Percentiles rank a stretch among this genome's conserved stretches.
phyloP scores from a whole-genome alignment of 2,888 invertebrate genomes.

The Liodrosophila aerea region DNA sequence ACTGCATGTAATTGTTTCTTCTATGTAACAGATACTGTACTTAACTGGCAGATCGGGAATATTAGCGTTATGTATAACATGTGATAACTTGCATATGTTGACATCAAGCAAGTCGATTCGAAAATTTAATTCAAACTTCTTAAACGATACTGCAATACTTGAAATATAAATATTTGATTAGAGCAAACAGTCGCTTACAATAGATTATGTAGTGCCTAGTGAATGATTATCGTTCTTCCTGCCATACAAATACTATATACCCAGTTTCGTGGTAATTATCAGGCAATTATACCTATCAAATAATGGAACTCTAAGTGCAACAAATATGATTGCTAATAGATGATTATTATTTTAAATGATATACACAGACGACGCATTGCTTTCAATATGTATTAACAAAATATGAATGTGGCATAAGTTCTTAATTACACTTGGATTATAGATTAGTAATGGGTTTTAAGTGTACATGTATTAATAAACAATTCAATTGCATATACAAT shows the following conservation, averaged over 20 bases:
- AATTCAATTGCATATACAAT: conserved; percentile 28
- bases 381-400: background rate
- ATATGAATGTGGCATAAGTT: conserved; percentile 68
- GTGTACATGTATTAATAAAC: conserved; percentile 16
- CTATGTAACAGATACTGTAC: too few species aligned
- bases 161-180: too few species aligned
- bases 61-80: too few species aligned
- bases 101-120: too few species aligned
- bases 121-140: too few species aligned
- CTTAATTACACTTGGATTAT: conserved; percentile 60
- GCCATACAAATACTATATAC: conserved; percentile 24
- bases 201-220: conserved; percentile 45
- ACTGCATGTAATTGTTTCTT: too few species aligned
- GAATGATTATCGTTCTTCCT: conserved; percentile 46
- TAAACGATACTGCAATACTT: too few species aligned
- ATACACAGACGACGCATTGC: background rate
- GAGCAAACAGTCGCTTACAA: conserved; percentile 19
- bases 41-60: too few species aligned
- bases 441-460: conserved; percentile 10
- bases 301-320: conserved; percentile 6
- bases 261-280: conserved; percentile 16
- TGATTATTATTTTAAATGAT: too few species aligned
- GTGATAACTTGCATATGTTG: too few species aligned
- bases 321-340: conserved; percentile 13
- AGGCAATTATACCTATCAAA: conserved; percentile 22